Percentiles rank a stretch among this genome's conserved stretches.
Conservation (phyloP, 2,113 vertebrate species). For the Tachysurus fulvidraco region DNA sequence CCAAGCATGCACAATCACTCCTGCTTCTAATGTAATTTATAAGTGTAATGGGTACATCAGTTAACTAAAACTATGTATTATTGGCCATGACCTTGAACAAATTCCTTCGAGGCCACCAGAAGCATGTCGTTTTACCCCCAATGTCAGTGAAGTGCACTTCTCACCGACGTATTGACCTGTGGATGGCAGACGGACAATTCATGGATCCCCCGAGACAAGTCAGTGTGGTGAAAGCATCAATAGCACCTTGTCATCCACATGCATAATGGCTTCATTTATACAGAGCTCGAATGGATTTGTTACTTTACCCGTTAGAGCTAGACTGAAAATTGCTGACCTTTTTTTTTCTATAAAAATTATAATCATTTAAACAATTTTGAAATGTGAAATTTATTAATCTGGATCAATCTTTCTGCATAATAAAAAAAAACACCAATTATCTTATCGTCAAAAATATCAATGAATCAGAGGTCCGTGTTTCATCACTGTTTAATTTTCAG, state of each 20-base stretch:
- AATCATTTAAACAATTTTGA: background rate
- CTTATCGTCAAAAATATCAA: background rate
- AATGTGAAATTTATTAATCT: background rate
- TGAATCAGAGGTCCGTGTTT: background rate
- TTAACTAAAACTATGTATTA: background rate
- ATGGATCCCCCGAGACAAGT: conserved; percentile 14
- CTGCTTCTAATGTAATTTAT: background rate
- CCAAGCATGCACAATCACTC: background rate
- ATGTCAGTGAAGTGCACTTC: background rate
- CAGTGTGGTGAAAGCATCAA: conserved; percentile 37
- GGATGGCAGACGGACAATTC: conserved; percentile 4
- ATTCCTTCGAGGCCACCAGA: conserved; percentile 31
- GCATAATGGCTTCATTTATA: conserved; percentile 47
- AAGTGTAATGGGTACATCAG: background rate
- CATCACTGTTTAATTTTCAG: background rate
- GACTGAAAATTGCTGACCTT: background rate
- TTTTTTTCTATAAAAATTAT: background rate
- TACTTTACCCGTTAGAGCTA: background rate
- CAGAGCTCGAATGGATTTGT: conserved; percentile 23
- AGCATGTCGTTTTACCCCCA: conserved; percentile 17
- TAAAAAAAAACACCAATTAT: background rate
- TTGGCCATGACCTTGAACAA: conserved; percentile 19
- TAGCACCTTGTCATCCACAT: conserved; percentile 22
- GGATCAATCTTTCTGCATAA: background rate
- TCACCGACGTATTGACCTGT: conserved; percentile 16